These are phyloP conservation scores for Chiloscyllium punctatum DNA, from an alignment of 2,797 vertebrate species.

Conservation along the genomic window DNA sequence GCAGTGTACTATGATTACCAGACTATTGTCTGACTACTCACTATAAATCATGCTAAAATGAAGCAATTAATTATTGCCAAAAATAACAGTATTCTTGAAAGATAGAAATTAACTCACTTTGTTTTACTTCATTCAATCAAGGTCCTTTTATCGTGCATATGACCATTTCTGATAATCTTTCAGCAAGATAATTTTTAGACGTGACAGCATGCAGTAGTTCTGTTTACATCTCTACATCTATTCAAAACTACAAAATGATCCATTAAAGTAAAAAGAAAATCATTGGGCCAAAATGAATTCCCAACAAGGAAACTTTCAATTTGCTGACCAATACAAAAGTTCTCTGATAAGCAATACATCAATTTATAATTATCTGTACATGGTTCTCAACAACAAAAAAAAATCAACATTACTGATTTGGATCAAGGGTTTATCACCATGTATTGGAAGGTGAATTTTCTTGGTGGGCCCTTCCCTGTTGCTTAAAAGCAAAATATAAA, in stretches of 20 bases:
- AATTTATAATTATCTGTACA: background rate
- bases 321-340: background rate
- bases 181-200: background rate
- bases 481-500: background rate
- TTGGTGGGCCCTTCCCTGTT: too few relatives aligned
- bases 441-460: background rate
- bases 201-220: background rate
- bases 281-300: background rate
- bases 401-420: background rate
- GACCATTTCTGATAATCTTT: background rate
- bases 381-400: background rate
- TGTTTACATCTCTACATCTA: background rate
- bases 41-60: background rate
- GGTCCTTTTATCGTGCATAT: background rate
- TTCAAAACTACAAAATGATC: background rate
- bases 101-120: background rate
- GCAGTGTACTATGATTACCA: background rate
- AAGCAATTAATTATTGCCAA: background rate
- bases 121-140: background rate
- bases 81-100: conserved; percentile 3
- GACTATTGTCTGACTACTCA: background rate
- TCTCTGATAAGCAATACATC: background rate
- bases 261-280: background rate
- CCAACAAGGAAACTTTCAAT: background rate
- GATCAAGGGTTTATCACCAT: background rate